A percentile compares a stretch with the other conserved stretches of the same genome.
These are phyloP conservation scores for Galagoides demidoff DNA, from an alignment of 2,797 vertebrate genomes.

Conservation along the genomic window DNA sequence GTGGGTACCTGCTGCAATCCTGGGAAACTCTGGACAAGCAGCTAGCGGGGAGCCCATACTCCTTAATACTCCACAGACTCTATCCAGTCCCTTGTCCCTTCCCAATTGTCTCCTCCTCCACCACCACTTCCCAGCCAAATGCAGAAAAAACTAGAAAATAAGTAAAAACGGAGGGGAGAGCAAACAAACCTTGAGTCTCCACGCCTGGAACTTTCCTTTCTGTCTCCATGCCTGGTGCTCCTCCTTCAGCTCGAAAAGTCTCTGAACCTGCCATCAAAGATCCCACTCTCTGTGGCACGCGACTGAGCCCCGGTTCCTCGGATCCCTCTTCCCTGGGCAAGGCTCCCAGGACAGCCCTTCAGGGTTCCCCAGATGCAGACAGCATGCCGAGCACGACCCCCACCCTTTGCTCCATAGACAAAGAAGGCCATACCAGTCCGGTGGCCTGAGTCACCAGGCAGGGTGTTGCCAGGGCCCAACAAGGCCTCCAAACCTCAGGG, in stretches of 20 bases:
- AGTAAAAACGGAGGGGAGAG: background rate
- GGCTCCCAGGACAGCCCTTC: background rate
- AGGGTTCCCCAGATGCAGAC: background rate
- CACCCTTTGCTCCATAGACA: conserved; percentile 24
- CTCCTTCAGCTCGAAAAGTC: background rate
- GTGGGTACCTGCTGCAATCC: background rate
- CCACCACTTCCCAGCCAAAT: background rate
- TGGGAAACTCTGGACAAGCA: background rate
- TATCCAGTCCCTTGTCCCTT: background rate
- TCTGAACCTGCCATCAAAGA: background rate
- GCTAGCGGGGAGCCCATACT: background rate
- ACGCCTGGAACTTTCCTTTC: background rate
- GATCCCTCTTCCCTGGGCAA: too few species aligned
- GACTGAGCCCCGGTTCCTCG: background rate
- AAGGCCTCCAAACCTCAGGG: background rate
- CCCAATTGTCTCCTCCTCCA: background rate
- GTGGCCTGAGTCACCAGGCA: background rate
- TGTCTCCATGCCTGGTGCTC: background rate
- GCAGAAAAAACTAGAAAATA: background rate
- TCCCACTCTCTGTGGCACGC: background rate
- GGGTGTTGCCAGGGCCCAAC: background rate
- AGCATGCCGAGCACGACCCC: background rate
- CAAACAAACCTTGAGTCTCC: background rate
- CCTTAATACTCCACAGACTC: background rate
- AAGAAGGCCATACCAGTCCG: conserved; percentile 7